phyloP scores from a whole-genome alignment of 35 echinoderm and acorn worm species.

The Anneissia japonica region DNA sequence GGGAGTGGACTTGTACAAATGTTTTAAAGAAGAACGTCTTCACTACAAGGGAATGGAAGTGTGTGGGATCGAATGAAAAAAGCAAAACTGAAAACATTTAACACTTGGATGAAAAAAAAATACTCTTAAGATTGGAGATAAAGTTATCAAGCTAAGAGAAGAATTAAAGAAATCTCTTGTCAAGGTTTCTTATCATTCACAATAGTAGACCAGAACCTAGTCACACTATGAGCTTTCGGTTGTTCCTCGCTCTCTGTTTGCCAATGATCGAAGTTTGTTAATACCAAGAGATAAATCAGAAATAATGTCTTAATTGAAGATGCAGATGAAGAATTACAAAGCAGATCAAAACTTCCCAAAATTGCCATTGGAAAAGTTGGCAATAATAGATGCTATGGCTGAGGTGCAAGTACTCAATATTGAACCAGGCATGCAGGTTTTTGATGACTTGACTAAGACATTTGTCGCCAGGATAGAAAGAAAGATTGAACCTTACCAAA shows the following conservation, averaged over 20 bases:
- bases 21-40: too few relatives aligned
- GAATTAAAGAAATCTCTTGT: conserved; percentile 18
- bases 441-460: conserved; percentile 23
- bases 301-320: background rate
- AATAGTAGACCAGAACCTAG: conserved; percentile 15
- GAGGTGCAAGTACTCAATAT: conserved; percentile 33
- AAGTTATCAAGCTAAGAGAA: too few relatives aligned
- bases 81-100: too few relatives aligned
- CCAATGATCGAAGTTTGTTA: background rate
- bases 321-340: background rate
- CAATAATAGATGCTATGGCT: conserved; percentile 27
- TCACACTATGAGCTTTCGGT: conserved; percentile 15
- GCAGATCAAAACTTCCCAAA: background rate
- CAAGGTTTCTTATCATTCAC: conserved; percentile 19
- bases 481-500: conserved; percentile 6
- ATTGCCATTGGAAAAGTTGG: conserved; percentile 8
- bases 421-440: conserved; percentile 22
- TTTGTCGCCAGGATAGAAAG: conserved; percentile 16
- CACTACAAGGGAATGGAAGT: too few relatives aligned
- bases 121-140: too few relatives aligned
- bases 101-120: too few relatives aligned
- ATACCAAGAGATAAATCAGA: conserved; percentile 4
- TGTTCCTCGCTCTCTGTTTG: background rate
- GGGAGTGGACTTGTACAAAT: too few relatives aligned
- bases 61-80: too few relatives aligned